phyloP scores from a whole-genome alignment of 2,797 vertebrate genomes.

The Acanthornis magna region DNA sequence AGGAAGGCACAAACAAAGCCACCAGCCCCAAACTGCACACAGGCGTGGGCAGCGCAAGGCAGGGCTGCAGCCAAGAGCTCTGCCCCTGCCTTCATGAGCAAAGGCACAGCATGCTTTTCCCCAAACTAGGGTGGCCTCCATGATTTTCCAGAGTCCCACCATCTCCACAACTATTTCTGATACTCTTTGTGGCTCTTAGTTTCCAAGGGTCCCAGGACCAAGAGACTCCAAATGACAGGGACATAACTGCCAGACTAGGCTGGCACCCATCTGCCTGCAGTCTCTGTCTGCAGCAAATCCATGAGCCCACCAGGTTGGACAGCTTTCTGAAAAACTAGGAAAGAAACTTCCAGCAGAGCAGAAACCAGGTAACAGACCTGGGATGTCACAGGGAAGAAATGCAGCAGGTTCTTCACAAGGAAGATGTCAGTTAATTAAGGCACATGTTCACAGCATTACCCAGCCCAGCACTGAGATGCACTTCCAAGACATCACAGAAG shows the following conservation, averaged over 20 bases:
- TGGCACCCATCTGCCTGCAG: not conserved
- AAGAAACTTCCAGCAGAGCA: not conserved
- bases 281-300: not conserved
- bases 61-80: not conserved
- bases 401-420: not conserved
- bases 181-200: not conserved
- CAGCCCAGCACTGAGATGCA: not conserved
- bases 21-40: accelerated
- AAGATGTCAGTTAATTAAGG: not conserved
- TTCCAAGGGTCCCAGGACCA: not conserved
- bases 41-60: not conserved
- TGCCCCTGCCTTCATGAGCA: not conserved
- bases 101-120: not conserved
- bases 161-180: not conserved
- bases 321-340: not conserved
- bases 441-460: not conserved
- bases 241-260: not conserved
- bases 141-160: not conserved
- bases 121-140: not conserved
- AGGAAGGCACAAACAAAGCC: not conserved
- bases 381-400: not conserved
- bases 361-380: not conserved
- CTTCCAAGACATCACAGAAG: not conserved
- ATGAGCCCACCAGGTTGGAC: not conserved
- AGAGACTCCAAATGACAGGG: not conserved